Evolutionary conservation across 2,888 invertebrate species (phyloP).

Genomic region (Hirtodrosophila cameraria): DNA sequence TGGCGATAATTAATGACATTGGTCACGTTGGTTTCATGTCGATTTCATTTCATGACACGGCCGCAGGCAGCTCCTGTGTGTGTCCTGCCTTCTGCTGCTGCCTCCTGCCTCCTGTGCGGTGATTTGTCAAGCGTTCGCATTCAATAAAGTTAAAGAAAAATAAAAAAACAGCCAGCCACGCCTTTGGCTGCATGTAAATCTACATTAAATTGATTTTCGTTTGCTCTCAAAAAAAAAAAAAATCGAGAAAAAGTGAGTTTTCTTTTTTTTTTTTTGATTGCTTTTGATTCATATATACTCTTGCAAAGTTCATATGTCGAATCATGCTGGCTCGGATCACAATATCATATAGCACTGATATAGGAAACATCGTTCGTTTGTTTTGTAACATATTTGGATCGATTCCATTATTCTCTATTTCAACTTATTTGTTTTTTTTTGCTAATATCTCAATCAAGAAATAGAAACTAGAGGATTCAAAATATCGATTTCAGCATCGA

Average conservation of each 20-base stretch:
- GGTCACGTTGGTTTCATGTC: conserved; percentile 80
- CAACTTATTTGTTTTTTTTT: no score
- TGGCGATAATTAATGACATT: conserved; percentile 80
- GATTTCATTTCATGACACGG: conserved; percentile 77
- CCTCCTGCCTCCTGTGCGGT: conserved; percentile 42
- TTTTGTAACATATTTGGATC: no score
- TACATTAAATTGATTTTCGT: conserved; percentile 74
- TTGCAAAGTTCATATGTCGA: no score
- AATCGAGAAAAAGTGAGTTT: conserved; percentile 7
- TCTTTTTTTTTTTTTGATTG: no score
- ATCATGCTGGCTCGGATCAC: no score
- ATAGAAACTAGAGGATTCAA: no score
- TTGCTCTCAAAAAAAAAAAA: conserved; percentile 21
- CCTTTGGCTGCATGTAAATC: conserved; percentile 70
- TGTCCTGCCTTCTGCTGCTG: conserved; percentile 1
- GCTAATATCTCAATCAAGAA: no score
- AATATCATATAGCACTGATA: no score
- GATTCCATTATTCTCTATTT: no score
- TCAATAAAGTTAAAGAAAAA: conserved; percentile 45
- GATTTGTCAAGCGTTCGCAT: conserved; percentile 74
- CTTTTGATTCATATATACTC: no score
- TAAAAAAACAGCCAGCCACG: conserved; percentile 34
- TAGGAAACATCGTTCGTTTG: no score
- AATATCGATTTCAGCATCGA: no score
- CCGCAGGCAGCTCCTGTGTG: conserved; percentile 56